Conservation (phyloP, 2,113 vertebrate genomes). For the Vulpes lagopus region DNA sequence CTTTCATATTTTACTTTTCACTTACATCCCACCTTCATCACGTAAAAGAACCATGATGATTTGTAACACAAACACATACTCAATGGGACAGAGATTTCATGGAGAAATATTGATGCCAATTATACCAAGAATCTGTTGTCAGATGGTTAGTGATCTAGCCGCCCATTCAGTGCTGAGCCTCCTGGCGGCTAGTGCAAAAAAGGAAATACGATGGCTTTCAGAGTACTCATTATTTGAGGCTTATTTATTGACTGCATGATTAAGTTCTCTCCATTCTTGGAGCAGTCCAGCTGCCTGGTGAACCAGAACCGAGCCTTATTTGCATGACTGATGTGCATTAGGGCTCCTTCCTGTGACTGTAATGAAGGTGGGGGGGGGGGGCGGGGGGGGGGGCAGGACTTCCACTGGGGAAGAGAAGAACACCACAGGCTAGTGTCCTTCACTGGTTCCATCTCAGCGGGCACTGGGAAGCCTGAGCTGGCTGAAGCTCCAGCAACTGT, state of each 20-base stretch:
- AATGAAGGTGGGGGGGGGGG: not conserved
- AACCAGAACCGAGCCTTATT: not conserved
- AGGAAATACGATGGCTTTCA: not conserved
- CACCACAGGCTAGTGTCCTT: not conserved
- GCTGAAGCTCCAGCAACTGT: not conserved
- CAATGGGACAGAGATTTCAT: not conserved
- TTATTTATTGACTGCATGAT: not conserved
- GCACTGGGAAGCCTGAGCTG: not conserved
- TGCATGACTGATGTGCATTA: not conserved
- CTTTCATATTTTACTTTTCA: not conserved
- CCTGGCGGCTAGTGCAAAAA: slow-evolving; percentile 30
- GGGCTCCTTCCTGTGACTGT: not conserved
- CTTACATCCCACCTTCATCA: not conserved
- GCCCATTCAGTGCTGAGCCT: slow-evolving; percentile 14
- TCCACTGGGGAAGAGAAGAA: not conserved
- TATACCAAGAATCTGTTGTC: not conserved
- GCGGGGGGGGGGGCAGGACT: not conserved
- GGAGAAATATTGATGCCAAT: not conserved
- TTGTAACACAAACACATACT: not conserved
- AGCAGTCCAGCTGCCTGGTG: not conserved
- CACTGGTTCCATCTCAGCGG: not conserved
- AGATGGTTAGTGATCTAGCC: not conserved
- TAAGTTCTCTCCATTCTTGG: not conserved
- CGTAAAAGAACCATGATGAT: not conserved
- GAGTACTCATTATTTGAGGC: not conserved